Percentiles rank a stretch among this genome's conserved stretches.
phyloP scores from a whole-genome alignment of 1,140 invertebrate species.

The Orius laevigatus region DNA sequence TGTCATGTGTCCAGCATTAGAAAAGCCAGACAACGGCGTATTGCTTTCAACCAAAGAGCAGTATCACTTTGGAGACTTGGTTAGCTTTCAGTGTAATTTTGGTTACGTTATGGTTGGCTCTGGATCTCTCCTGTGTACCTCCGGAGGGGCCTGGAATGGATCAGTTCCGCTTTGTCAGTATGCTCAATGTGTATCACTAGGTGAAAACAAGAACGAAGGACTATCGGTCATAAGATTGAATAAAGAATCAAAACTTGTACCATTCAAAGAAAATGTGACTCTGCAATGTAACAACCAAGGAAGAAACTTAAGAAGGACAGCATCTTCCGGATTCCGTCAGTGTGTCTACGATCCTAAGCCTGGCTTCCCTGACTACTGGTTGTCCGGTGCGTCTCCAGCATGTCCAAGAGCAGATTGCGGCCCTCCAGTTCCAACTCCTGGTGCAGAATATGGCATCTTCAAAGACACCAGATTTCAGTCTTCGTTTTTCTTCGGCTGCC shows the following conservation, averaged over 20 bases:
- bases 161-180: conserved; percentile 81
- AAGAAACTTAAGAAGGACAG: conserved; percentile 56
- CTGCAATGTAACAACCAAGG: conserved; percentile 63
- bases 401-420: conserved; percentile 82
- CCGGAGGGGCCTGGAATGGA: conserved; percentile 85
- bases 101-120: conserved; percentile 83
- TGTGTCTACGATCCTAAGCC: conserved; percentile 90
- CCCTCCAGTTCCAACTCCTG: conserved; percentile 68
- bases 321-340: conserved; percentile 69
- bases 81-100: conserved; percentile 87
- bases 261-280: conserved; percentile 80
- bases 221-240: conserved; percentile 55
- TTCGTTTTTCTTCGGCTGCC: conserved; percentile 90
- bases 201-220: conserved; percentile 77
- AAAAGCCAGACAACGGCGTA: conserved; percentile 76
- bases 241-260: conserved; percentile 62
- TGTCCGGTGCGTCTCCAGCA: conserved; percentile 66
- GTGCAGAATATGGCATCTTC: conserved; percentile 78
- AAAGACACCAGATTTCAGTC: conserved; percentile 77
- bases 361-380: conserved; percentile 78
- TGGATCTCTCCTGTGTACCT: conserved; percentile 68
- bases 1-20: conserved; percentile 67
- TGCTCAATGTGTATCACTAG: conserved; percentile 75
- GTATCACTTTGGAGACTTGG: conserved; percentile 79
- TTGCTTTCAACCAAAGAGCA: conserved; percentile 63